Base-by-base conservation (phyloP, 1,140 invertebrate species). In the Condylostylus longicornis region DNA sequence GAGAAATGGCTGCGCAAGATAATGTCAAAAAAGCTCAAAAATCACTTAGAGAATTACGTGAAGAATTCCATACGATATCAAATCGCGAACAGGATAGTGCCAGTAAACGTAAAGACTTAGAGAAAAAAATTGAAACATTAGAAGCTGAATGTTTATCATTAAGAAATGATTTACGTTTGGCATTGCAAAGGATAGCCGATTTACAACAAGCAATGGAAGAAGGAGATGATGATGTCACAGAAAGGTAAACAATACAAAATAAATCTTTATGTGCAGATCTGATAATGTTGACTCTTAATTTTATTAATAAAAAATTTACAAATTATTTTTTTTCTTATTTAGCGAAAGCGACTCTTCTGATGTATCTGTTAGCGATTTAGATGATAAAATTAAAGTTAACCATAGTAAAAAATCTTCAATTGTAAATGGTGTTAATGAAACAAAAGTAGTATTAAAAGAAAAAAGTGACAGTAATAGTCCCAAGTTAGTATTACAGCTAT, bases 131-230 rank as follows among this genome's bases (percentile, higher is more conserved):
- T 27, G 77, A 80, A 49, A 62, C 67, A 36, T 57, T 72, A 4
- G 75, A 80, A 48, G 66, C 71, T 0, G 77, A 80, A 53, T 67
- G 70, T 3, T 60, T 70, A 27, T 67, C 72, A 8, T 63, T 72
- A 0, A 65, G 69, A 41, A 70, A 77, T 33, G 85, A 88, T 62
- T 66, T 88, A 17, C 71, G 80, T 37, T 61, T 88, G 46, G 83
- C 85, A 5, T 61, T 86, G 44, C 82, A 86, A 54, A 66, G 84
- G 48, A 85, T 88, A 42, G 77, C 83, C 32, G 84, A 88, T 59
- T 60, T 89, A 7, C 83, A 87, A 48, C 72, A 76, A 47, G 83
- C 82, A n/a, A 77, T 88, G 53, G 78, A 85, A 50, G 83, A 85
- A 49, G 83, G 77, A 38, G 65, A 77, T 35, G 76, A 78, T 37